A percentile compares a stretch with the other conserved stretches of the same genome.
These are phyloP conservation scores for Syrrhaptes paradoxus DNA, from an alignment of 2,113 vertebrate genomes.

Conservation along the genomic window DNA sequence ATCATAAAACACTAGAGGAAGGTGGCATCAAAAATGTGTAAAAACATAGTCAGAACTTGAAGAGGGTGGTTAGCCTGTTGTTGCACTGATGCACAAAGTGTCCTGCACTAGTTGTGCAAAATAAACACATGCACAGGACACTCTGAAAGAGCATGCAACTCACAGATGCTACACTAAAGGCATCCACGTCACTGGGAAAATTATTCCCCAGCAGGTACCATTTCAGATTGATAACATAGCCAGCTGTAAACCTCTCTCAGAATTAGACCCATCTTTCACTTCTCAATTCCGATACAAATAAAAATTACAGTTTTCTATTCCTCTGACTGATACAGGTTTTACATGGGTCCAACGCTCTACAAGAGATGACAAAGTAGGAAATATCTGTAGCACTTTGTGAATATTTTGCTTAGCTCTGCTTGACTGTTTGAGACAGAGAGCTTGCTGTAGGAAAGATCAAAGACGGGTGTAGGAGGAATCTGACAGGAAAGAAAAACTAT, in stretches of 20 bases:
- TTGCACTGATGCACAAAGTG: not conserved
- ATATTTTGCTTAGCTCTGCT: not conserved
- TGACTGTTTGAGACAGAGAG: not conserved
- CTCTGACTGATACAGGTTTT: not conserved
- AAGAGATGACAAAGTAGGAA: not conserved
- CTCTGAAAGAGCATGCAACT: not conserved
- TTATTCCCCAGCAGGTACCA: not conserved
- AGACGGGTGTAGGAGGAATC: not conserved
- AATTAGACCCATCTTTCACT: not conserved
- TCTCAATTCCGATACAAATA: not conserved
- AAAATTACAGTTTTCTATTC: not conserved
- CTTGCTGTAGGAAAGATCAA: slow-evolving; percentile 9
- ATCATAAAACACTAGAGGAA: not conserved
- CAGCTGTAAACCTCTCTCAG: not conserved
- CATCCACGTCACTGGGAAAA: not conserved
- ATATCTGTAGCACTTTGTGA: not conserved
- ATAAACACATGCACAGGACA: not conserved
- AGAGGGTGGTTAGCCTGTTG: not conserved
- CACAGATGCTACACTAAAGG: not conserved
- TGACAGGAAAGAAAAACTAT: slow-evolving; percentile 6
- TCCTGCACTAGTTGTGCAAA: not conserved
- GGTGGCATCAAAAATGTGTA: not conserved
- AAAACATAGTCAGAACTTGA: not conserved
- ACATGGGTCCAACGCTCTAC: accelerated
- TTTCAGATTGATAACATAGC: not conserved